Base-by-base conservation (phyloP, 2,113 vertebrate species). In the Leucosticte australis region DNA sequence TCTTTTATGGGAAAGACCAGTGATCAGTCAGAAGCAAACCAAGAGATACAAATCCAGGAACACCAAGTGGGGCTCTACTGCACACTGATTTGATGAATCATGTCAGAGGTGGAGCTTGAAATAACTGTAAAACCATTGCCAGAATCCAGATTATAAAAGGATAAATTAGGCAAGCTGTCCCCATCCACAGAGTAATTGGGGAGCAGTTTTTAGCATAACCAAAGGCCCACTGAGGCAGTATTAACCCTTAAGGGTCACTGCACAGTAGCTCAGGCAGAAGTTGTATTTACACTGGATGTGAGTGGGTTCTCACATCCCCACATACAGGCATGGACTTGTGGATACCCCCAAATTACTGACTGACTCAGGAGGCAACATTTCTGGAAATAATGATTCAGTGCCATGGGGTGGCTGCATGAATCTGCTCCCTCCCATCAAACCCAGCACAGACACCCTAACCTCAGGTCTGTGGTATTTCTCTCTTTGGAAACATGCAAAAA, bases 381-480 rank as follows among this genome's bases (percentile, higher is more conserved):
- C 96, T 97, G 97, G 94, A 97, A 96, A 92, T 74, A 94, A 89
- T 98, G 98, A 98, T 96, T 98, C 97, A 98, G 97, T 96, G 83
- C 76, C 91, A 64, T 11, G n/a, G 96, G 62, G 33, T 81, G 84
- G 89, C 69, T 95, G 87, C 89, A 90, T 92, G 81, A 92, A 96
- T 90, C 88, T 84, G 31, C 35, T 94, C 79, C 88, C 69, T 96
- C 83, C 92, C 78, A 90, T 80, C 83, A 64, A 95, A 90, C 56
- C 86, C 92, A 95, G 35, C 39, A 35, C 44, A 95, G 94, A 93
- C 94, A 93, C 83, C 26, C 41, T 92, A 96, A 96, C 96, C 96
- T 96, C 96, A 96, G 90, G 77, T 82, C 94, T 97, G 95, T 96
- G 96, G 94, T 96, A 94, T 95, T 95, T 94, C 83, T 95, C 68